Evolutionary conservation across 2,113 vertebrate species (phyloP).

Genomic region (Elephas maximus): DNA sequence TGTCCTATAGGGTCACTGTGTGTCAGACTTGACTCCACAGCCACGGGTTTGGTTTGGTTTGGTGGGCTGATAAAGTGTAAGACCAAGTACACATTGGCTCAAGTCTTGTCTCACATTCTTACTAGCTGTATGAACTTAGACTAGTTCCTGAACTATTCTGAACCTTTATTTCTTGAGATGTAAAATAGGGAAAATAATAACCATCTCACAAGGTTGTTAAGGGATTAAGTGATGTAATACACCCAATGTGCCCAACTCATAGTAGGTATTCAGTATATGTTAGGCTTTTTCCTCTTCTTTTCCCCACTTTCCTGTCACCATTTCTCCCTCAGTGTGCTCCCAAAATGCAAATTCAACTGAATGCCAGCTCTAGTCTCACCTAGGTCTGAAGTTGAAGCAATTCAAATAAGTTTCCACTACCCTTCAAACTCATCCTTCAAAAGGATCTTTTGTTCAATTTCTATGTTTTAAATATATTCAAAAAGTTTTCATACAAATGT

Average conservation of each 20-base stretch:
- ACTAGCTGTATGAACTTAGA: background rate
- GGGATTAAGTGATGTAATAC: background rate
- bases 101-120: slow-evolving; percentile 28
- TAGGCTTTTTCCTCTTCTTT: background rate
- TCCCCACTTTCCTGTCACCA: background rate
- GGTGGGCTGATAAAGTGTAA: background rate
- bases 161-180: background rate
- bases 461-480: background rate
- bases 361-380: background rate
- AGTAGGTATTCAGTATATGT: background rate
- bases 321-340: background rate
- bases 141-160: background rate
- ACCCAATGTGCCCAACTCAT: background rate
- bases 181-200: slow-evolving; percentile 20
- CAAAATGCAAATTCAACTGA: background rate
- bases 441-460: background rate
- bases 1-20: too few species aligned
- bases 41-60: background rate
- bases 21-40: too few species aligned
- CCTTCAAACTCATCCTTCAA: background rate
- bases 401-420: background rate
- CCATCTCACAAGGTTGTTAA: background rate
- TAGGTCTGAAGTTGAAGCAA: background rate
- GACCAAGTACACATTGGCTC: background rate
- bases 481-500: background rate